Percentiles rank a stretch among this genome's conserved stretches.
phyloP scores from a whole-genome alignment of 2,888 invertebrate species.

The Eupithecia vulgata region DNA sequence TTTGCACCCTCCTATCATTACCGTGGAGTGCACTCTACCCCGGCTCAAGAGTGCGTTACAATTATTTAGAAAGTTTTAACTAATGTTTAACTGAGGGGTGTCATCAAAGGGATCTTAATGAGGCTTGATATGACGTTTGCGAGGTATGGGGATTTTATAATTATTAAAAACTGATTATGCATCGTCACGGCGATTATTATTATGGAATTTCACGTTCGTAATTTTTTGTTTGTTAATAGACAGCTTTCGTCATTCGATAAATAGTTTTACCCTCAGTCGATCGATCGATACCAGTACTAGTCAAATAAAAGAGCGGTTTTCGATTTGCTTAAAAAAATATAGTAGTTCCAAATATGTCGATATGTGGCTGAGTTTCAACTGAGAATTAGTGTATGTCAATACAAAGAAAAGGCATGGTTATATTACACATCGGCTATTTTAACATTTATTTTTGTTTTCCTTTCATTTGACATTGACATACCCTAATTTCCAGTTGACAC shows the following conservation, averaged over 20 bases:
- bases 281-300: too few species aligned
- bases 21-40: slow-evolving; percentile 69
- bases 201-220: not conserved
- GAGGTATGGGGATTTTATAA: slow-evolving; percentile 15
- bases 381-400: too few species aligned
- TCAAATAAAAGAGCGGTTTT: too few species aligned
- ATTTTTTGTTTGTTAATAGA: not conserved
- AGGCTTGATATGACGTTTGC: slow-evolving; percentile 34
- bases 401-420: too few species aligned
- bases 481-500: too few species aligned
- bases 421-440: too few species aligned
- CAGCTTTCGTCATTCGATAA: not conserved
- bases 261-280: too few species aligned
- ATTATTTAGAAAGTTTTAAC: slow-evolving; percentile 78
- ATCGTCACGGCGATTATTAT: not conserved
- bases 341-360: too few species aligned
- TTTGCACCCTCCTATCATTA: slow-evolving; percentile 63
- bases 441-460: too few species aligned
- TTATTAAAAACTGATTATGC: slow-evolving; percentile 1
- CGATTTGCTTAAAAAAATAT: too few species aligned
- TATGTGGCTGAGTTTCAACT: too few species aligned
- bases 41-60: slow-evolving; percentile 67
- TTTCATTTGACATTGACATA: too few species aligned
- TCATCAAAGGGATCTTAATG: slow-evolving; percentile 66
- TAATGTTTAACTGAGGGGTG: slow-evolving; percentile 66